phyloP scores from a whole-genome alignment of 2,113 vertebrate species.

The Engraulis encrasicolus region DNA sequence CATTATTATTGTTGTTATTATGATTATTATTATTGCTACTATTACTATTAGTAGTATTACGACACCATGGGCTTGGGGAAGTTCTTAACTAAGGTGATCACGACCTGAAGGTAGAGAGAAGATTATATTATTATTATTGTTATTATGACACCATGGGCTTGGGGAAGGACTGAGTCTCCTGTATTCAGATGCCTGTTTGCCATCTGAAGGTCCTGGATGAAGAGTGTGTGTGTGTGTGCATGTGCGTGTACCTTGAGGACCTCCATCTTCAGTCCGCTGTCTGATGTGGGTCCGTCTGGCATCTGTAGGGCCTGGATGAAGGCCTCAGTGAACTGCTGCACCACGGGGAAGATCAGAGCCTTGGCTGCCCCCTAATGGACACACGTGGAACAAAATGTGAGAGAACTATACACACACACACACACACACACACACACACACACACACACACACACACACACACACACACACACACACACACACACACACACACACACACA shows the following conservation, averaged over 20 bases:
- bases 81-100: no score
- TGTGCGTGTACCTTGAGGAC: conserved; percentile 85
- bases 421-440: neutral
- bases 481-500: neutral
- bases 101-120: no score
- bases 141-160: no score
- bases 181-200: no score
- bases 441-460: neutral
- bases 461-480: neutral
- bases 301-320: conserved; percentile 96
- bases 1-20: no score
- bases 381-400: conserved; percentile 31
- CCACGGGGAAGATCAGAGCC: conserved; percentile 93
- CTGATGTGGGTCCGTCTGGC: conserved; percentile 91
- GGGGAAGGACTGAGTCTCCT: no score
- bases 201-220: no score
- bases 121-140: no score
- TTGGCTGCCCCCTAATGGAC: conserved; percentile 89
- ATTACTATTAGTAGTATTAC: no score
- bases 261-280: conserved; percentile 97
- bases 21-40: no score
- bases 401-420: neutral
- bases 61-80: no score
- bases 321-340: conserved; percentile 97
- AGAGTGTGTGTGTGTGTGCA: conserved; percentile 1